phyloP scores from a whole-genome alignment of 2,113 vertebrate genomes.

The Columba janthina region DNA sequence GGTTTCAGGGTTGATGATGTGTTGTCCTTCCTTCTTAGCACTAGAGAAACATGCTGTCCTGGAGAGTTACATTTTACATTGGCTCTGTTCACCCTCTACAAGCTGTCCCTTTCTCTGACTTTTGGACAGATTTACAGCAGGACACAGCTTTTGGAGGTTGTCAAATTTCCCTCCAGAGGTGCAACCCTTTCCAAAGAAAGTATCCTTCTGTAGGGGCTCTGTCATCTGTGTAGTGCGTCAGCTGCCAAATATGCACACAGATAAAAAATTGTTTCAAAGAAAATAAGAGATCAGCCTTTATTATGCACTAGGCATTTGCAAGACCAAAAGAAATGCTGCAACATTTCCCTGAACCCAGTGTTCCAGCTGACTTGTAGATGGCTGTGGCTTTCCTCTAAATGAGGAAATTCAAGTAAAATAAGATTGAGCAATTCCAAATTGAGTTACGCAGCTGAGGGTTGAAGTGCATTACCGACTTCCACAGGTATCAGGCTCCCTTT shows the following conservation, averaged over 20 bases:
- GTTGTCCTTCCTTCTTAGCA: constrained; percentile 28
- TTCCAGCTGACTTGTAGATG: not conserved
- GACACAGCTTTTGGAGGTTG: constrained; percentile 4
- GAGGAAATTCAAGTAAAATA: not conserved
- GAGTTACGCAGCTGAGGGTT: not conserved
- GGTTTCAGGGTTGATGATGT: not conserved
- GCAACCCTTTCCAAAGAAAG: constrained; percentile 3
- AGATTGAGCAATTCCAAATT: not conserved
- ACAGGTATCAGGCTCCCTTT: not conserved
- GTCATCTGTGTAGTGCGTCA: not conserved
- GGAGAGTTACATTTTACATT: constrained; percentile 54
- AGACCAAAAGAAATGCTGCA: not conserved
- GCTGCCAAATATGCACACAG: not conserved
- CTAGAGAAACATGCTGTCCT: constrained; percentile 36
- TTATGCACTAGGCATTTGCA: not conserved
- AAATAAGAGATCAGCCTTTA: not conserved
- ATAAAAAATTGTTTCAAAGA: not conserved
- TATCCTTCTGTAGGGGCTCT: not conserved
- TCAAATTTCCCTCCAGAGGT: constrained; percentile 13
- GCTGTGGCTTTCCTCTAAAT: not conserved
- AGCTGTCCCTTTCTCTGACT: constrained; percentile 40
- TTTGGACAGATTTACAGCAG: constrained; percentile 29
- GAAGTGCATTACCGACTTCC: not conserved
- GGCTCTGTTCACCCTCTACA: constrained; percentile 45
- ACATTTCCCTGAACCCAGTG: accelerated